These are phyloP conservation scores for Dasysyrphus tricinctus DNA, from an alignment of 2,888 invertebrate species.

Conservation along the genomic window DNA sequence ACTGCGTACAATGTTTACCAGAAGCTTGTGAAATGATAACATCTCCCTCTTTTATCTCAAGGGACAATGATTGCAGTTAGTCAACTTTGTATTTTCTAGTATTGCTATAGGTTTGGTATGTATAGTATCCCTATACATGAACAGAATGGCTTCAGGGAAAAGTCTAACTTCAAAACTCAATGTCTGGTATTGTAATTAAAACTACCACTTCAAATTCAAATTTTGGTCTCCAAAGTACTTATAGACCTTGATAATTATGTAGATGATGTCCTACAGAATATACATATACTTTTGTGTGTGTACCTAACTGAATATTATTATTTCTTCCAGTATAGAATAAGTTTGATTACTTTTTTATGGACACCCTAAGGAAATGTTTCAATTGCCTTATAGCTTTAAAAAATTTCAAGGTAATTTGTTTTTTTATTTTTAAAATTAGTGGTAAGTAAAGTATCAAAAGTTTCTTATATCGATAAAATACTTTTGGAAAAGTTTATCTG, in stretches of 20 bases:
- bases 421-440: background rate
- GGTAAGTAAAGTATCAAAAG: background rate
- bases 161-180: conserved; percentile 40
- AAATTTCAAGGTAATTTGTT: background rate
- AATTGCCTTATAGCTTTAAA: background rate
- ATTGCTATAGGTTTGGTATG: background rate
- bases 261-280: conserved; percentile 16
- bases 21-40: conserved; percentile 53
- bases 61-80: conserved; percentile 62
- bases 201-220: conserved; percentile 63
- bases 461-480: background rate
- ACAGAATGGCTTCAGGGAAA: conserved; percentile 22
- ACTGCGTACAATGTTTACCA: conserved; percentile 35
- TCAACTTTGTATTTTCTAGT: conserved; percentile 43
- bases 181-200: conserved; percentile 58
- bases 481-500: background rate
- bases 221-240: conserved; percentile 30
- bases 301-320: conserved; percentile 2
- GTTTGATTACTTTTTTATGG: conserved; percentile 36
- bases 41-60: conserved; percentile 23
- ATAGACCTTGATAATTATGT: conserved; percentile 28
- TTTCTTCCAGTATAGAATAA: background rate
- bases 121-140: too few relatives aligned
- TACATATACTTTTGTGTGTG: background rate
- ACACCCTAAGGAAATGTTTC: conserved; percentile 1